Evolutionary conservation across 1,140 invertebrate genomes (phyloP).

Genomic region (Cecropterus lyciades): DNA sequence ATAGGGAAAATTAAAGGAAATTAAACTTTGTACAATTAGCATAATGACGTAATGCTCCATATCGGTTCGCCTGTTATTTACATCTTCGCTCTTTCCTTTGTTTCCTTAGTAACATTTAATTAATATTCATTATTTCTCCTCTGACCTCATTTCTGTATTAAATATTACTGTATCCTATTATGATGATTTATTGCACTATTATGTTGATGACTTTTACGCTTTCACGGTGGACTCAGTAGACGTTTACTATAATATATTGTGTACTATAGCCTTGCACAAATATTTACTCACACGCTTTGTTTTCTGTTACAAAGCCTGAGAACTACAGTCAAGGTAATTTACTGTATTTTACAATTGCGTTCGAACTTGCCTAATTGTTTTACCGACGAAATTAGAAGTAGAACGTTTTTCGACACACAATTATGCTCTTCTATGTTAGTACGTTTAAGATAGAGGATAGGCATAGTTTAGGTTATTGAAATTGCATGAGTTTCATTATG

Average conservation of each 20-base stretch:
- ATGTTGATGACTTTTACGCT: not conserved
- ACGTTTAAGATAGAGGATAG: too few relatives aligned
- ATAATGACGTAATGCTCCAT: conserved; percentile 21
- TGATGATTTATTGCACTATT: not conserved
- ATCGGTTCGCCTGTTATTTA: conserved; percentile 9
- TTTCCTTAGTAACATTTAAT: conserved; percentile 8
- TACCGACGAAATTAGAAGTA: too few relatives aligned
- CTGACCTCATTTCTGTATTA: not conserved
- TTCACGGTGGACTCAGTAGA: not conserved
- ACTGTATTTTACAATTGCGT: too few relatives aligned
- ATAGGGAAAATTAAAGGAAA: conserved; percentile 18
- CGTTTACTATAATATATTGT: not conserved
- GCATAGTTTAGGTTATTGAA: too few relatives aligned
- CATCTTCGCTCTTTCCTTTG: conserved; percentile 6
- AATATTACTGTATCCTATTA: not conserved
- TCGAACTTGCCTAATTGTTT: too few relatives aligned
- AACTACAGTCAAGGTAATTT: too few relatives aligned
- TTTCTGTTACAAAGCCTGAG: not conserved
- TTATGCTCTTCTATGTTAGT: too few relatives aligned
- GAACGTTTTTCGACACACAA: too few relatives aligned
- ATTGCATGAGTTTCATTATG: too few relatives aligned
- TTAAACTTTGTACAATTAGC: conserved; percentile 29
- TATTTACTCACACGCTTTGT: conserved; percentile 1
- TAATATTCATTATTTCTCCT: conserved; percentile 25
- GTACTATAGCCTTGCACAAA: not conserved